Conservation (phyloP, 1,140 invertebrate species). For the Wasmannia auropunctata region DNA sequence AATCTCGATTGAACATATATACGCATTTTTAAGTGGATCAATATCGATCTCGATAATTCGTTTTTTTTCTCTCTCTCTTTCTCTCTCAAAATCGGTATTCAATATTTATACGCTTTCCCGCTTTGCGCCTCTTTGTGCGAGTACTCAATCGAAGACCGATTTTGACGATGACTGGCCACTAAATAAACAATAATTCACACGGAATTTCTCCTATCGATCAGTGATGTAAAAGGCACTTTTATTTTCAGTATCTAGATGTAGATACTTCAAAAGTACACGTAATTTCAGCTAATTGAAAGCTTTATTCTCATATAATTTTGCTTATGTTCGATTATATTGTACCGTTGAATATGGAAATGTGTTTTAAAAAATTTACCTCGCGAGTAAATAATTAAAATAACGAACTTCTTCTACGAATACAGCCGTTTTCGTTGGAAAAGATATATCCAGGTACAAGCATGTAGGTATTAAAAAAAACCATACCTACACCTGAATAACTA, state of each 20-base stretch:
- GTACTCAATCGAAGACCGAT: slow-evolving; percentile 59
- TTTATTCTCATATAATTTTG: neutral
- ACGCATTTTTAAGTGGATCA: slow-evolving; percentile 23
- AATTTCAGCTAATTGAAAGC: neutral
- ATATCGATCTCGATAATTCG: slow-evolving; percentile 14
- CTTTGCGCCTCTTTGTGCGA: neutral
- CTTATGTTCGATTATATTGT: neutral
- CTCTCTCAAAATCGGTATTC: slow-evolving; percentile 62
- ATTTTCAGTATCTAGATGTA: neutral
- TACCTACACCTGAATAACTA: neutral
- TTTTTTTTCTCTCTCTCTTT: slow-evolving; percentile 15
- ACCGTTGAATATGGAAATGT: neutral
- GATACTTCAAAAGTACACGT: neutral
- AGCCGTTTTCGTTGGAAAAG: neutral
- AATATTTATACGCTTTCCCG: slow-evolving; percentile 20
- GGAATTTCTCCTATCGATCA: neutral
- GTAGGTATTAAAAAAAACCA: neutral
- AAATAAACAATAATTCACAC: slow-evolving; percentile 40
- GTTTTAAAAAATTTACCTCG: neutral
- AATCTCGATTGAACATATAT: slow-evolving; percentile 6
- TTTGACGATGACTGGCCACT: slow-evolving; percentile 60
- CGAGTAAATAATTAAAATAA: slow-evolving; percentile 3
- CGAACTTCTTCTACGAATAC: neutral
- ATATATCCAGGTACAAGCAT: neutral
- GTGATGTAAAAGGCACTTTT: slow-evolving; percentile 6